Evolutionary conservation across 1,140 invertebrate genomes (phyloP).

Genomic region (Armadillidium nasatum): DNA sequence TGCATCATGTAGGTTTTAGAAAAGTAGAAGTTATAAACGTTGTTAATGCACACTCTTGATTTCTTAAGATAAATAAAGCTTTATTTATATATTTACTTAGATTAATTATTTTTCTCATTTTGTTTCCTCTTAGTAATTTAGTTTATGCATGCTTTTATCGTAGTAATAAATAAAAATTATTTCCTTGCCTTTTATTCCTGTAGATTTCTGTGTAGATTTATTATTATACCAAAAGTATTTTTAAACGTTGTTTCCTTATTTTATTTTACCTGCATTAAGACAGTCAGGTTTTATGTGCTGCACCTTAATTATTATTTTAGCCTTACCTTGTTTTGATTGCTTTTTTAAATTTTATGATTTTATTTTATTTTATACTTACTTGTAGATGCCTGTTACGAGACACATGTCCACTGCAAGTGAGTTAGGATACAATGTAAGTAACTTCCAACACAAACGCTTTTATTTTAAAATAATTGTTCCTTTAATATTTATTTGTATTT

Average conservation of each 20-base stretch:
- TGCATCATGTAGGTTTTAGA: constrained; percentile 38
- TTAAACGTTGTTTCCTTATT: too few relatives aligned
- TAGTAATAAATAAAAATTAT: too few relatives aligned
- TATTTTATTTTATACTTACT: not conserved
- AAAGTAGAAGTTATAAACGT: not conserved
- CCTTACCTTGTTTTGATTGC: not conserved
- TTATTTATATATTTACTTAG: not conserved
- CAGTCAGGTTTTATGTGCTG: too few relatives aligned
- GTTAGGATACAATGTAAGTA: constrained; percentile 8
- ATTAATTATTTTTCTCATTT: not conserved
- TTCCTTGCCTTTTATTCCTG: too few relatives aligned
- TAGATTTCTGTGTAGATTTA: too few relatives aligned
- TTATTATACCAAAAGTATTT: too few relatives aligned
- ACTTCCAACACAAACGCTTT: not conserved
- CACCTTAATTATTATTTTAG: too few relatives aligned
- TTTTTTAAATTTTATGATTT: not conserved
- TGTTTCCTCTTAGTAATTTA: not conserved
- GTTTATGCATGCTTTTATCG: too few relatives aligned
- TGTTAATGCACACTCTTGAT: not conserved
- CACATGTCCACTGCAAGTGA: not conserved
- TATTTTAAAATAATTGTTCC: not conserved
- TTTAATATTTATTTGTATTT: not conserved
- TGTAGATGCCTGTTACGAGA: not conserved
- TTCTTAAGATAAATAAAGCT: not conserved
- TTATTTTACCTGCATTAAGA: too few relatives aligned